Conservation (phyloP, 2,113 vertebrate genomes). For the Todiramphus chloris region DNA sequence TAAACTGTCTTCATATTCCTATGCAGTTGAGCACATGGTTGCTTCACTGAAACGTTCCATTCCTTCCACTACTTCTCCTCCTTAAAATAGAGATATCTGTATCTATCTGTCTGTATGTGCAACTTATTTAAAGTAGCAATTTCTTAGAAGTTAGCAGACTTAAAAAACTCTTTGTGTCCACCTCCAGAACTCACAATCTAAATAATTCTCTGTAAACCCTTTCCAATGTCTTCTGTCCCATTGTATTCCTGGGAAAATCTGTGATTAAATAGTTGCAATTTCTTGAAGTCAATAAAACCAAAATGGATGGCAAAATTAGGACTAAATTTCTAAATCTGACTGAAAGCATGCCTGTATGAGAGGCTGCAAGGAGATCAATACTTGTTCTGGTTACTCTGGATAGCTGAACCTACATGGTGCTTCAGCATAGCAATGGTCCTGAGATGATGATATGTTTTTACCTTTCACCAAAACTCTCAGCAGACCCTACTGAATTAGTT, state of each 20-base stretch:
- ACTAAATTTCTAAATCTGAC: neutral
- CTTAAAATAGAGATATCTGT: neutral
- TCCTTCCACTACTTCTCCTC: neutral
- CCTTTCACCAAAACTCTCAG: neutral
- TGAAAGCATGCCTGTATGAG: neutral
- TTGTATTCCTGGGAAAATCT: neutral
- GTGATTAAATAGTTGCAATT: neutral
- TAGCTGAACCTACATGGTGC: neutral
- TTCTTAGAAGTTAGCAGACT: neutral
- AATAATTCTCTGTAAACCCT: neutral
- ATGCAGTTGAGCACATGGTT: neutral
- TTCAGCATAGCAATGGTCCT: neutral
- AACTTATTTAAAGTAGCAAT: neutral
- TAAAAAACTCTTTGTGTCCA: neutral
- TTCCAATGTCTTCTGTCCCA: neutral
- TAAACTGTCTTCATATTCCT: neutral
- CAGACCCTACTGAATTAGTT: neutral
- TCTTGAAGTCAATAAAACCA: neutral
- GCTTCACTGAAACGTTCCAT: neutral
- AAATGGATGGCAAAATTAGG: neutral
- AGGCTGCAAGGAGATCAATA: neutral
- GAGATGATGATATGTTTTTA: neutral
- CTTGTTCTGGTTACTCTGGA: neutral
- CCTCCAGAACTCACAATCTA: neutral
- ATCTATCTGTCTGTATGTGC: neutral